A percentile compares a stretch with the other conserved stretches of the same genome.
Conservation (phyloP, 2,888 invertebrate genomes). For the Brachycybe producta region DNA sequence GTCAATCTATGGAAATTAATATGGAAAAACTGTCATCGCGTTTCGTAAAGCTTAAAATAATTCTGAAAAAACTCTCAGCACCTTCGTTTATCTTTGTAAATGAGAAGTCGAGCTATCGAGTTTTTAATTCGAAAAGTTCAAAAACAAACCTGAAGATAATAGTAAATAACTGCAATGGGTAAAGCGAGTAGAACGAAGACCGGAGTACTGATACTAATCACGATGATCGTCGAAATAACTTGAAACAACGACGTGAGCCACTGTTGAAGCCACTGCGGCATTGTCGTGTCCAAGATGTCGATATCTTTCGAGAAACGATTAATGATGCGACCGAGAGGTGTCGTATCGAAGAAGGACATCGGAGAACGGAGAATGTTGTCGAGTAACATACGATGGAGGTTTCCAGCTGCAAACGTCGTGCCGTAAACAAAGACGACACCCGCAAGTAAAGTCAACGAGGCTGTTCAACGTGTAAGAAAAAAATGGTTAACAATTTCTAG, state of each 20-base stretch:
- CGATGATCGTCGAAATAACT: conserved; percentile 24
- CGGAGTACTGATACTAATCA: conserved; percentile 26
- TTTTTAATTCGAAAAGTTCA: neutral
- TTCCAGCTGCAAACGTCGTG: conserved; percentile 28
- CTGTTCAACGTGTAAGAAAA: conserved; percentile 18
- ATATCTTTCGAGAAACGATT: conserved; percentile 29
- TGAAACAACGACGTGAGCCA: conserved; percentile 22
- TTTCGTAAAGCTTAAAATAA: too few relatives aligned
- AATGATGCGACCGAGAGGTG: conserved; percentile 23
- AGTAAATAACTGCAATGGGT: conserved; percentile 30
- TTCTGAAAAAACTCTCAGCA: too few relatives aligned
- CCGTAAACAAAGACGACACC: conserved; percentile 23
- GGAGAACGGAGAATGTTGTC: conserved; percentile 19
- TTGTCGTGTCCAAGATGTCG: conserved; percentile 26
- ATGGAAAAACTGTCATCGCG: too few relatives aligned
- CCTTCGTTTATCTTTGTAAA: too few relatives aligned
- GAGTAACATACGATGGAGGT: conserved; percentile 33
- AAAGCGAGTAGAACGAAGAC: conserved; percentile 24
- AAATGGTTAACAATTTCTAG: neutral
- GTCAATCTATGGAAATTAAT: too few relatives aligned
- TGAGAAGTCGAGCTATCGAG: too few relatives aligned
- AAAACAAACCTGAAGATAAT: conserved; percentile 29
- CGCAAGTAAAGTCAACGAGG: conserved; percentile 23
- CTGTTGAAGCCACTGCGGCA: conserved; percentile 23
- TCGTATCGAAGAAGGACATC: conserved; percentile 24